A percentile compares a stretch with the other conserved stretches of the same genome.
Evolutionary conservation across 2,113 vertebrate species (phyloP).

Genomic region (Brachyhypopomus occidentalis): DNA sequence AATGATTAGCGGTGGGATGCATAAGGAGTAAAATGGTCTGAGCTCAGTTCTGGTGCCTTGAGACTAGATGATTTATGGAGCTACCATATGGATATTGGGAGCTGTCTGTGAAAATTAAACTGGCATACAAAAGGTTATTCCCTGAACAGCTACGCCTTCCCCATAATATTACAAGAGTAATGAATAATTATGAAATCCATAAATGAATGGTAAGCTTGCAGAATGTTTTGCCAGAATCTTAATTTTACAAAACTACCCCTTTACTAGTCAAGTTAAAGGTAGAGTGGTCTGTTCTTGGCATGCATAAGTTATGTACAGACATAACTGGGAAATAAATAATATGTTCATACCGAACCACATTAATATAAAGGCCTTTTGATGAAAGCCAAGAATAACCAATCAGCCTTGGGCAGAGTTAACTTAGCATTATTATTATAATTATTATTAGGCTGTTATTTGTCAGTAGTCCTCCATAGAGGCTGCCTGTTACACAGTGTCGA

Average conservation of each 20-base stretch:
- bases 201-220: neutral
- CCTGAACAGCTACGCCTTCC: neutral
- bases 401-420: neutral
- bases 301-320: neutral
- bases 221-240: neutral
- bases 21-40: neutral
- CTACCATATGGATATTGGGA: constrained; percentile 20
- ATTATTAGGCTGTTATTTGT: neutral
- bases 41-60: constrained; percentile 2
- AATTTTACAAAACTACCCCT: neutral
- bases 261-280: neutral
- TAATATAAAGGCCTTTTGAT: neutral
- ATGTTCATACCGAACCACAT: too few relatives aligned
- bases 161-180: neutral
- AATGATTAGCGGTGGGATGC: neutral
- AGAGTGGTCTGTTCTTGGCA: neutral
- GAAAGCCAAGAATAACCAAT: neutral
- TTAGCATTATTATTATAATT: neutral
- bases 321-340: neutral
- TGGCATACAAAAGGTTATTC: constrained; percentile 25
- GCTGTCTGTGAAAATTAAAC: constrained; percentile 33
- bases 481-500: too few relatives aligned
- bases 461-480: neutral
- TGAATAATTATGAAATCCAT: constrained; percentile 30
- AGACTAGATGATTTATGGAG: constrained; percentile 17